Evolutionary conservation across 1,140 invertebrate genomes (phyloP), one percentile per base, ranked within the genome.

Genomic region (Apis cerana): DNA sequence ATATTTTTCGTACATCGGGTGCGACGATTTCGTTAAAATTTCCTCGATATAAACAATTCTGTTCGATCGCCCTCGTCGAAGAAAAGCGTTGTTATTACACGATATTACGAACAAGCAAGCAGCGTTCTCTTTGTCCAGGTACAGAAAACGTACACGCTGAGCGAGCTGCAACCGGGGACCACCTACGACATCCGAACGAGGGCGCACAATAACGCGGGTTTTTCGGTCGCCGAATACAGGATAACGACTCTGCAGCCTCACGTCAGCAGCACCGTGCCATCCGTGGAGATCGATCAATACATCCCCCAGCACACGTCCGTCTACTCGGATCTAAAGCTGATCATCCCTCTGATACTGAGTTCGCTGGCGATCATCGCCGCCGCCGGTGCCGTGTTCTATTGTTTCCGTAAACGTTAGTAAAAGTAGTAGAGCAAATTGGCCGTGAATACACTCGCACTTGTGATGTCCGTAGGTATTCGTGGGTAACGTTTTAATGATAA

Each of bases 121-220:
- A 27, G 58, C 27, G n/a, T 83, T 80, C 52, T 61, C 52, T 61
- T 86, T 64, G 43, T 88, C 59, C 82, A 93, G 93, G 89, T 93
- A 70, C 93, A 98, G 89, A 95, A 97, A 75, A 96, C 97, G 43
- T 97, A 97, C 90, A 97, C 97, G 79, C 95, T 98, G 62, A 95
- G 96, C 58, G 97, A 98, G 80, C 94, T 99, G 19, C 95, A 96
- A 58, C 96, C 98, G 0, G 97, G 96, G n/a, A 97, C 97, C 0
- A 97, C 97, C 90, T 99, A 99, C 92, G 96, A 97, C 85, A 95
- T 99, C 54, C 96, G 96, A 83, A 97, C 99, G 70, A 97, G 97
- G 0, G 98, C 98, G 1, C 96, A 98, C 93, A 99, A 99, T 92
- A 98, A 98, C 92, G 98, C 98, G 0, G 98, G 98, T 0, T 97